Percentiles rank a stretch among this genome's conserved stretches.
Conservation (phyloP, 2,888 invertebrate species). For the Philaethria dido region DNA sequence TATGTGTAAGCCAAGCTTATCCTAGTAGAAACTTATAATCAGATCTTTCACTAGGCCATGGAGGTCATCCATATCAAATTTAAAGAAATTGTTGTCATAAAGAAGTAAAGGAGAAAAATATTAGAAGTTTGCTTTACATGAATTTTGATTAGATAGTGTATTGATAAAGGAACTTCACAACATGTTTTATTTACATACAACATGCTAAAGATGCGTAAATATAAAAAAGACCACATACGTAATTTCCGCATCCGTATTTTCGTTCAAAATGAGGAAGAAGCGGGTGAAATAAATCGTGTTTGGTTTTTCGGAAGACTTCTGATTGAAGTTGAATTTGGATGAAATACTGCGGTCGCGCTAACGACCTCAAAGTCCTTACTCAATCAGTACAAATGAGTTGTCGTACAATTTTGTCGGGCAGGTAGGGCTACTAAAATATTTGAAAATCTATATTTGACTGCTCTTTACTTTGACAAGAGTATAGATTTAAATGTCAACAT, state of each 20-base stretch:
- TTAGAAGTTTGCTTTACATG: too few relatives aligned
- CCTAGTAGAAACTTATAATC: too few relatives aligned
- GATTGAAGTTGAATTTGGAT: neutral
- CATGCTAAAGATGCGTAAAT: neutral
- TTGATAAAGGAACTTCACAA: too few relatives aligned
- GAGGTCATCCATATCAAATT: too few relatives aligned
- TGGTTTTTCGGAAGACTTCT: neutral
- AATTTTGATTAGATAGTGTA: too few relatives aligned
- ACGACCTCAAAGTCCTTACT: constrained; percentile 1
- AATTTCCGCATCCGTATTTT: neutral
- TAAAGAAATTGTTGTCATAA: too few relatives aligned
- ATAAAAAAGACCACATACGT: neutral
- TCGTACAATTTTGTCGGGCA: neutral
- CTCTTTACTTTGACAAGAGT: too few relatives aligned
- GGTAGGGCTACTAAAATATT: neutral
- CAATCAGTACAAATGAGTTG: constrained; percentile 11
- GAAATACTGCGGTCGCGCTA: constrained; percentile 11
- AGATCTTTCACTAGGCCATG: too few relatives aligned
- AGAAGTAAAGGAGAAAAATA: too few relatives aligned
- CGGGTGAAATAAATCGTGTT: constrained; percentile 7
- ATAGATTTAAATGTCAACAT: too few relatives aligned
- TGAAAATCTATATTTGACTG: neutral
- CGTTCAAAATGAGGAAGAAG: neutral
- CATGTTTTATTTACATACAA: too few relatives aligned
- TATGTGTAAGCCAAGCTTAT: too few relatives aligned